These are phyloP conservation scores for Boloria selene DNA, from an alignment of 2,888 invertebrate species.

Conservation along the genomic window DNA sequence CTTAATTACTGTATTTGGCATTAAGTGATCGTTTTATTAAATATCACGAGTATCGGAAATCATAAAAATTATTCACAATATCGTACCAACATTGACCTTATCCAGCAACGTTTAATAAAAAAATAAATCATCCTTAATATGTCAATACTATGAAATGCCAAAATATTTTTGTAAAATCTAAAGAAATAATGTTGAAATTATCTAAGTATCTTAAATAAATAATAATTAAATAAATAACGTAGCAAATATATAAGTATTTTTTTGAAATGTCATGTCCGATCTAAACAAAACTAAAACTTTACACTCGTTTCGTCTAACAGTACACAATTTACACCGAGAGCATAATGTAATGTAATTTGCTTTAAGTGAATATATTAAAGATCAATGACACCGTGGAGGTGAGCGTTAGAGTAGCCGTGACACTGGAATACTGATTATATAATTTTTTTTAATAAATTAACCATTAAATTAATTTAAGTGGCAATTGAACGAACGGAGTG, in stretches of 20 bases:
- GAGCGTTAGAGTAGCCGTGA: conserved; percentile 42
- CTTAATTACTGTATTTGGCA: conserved; percentile 7
- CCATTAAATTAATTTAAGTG: conserved; percentile 32
- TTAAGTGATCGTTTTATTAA: conserved; percentile 5
- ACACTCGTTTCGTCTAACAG: conserved; percentile 1
- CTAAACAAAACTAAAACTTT: background rate
- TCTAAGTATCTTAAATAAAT: too few species aligned
- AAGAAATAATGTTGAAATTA: too few species aligned
- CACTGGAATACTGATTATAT: conserved; percentile 44
- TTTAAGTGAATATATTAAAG: conserved; percentile 27
- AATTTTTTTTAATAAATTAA: conserved; percentile 44
- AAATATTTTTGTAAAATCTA: too few species aligned
- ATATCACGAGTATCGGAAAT: conserved; percentile 33
- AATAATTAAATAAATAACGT: too few species aligned
- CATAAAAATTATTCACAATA: conserved; percentile 23
- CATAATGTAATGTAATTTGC: conserved; percentile 18
- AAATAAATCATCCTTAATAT: background rate
- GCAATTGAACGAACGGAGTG: conserved; percentile 23
- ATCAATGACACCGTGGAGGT: conserved; percentile 38
- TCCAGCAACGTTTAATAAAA: background rate
- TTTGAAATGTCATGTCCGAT: background rate
- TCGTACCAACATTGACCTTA: conserved; percentile 31
- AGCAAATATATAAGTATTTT: too few species aligned
- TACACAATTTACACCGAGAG: conserved; percentile 21
- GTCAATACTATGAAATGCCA: too few species aligned